These are phyloP conservation scores for Hesperophylax magnus DNA, from an alignment of 1,140 invertebrate genomes.

Conservation along the genomic window DNA sequence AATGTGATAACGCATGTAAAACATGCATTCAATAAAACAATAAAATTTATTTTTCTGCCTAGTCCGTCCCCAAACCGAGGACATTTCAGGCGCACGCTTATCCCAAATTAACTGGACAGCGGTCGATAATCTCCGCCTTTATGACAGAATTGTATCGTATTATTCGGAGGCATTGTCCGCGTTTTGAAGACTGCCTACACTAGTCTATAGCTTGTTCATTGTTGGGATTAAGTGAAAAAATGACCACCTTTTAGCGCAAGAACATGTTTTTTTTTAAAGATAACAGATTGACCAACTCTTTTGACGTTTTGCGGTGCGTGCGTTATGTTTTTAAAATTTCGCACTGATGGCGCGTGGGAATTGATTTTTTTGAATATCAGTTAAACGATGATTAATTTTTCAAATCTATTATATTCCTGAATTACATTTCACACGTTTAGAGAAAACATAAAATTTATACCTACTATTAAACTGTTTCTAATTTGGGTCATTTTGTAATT, in stretches of 20 bases:
- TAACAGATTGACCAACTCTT: conserved; percentile 19
- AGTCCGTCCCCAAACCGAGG: too few species aligned
- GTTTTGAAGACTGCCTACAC: not conserved
- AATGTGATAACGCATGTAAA: too few species aligned
- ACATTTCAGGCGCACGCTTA: conserved; percentile 18
- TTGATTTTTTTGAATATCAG: too few species aligned
- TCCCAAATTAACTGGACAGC: conserved; percentile 40
- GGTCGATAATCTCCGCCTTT: conserved; percentile 2
- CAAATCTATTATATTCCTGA: too few species aligned
- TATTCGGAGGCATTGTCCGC: not conserved
- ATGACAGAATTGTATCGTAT: not conserved
- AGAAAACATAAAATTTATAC: too few species aligned
- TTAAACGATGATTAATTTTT: too few species aligned
- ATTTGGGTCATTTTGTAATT: too few species aligned
- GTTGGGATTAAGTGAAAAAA: conserved; percentile 2
- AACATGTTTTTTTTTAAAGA: conserved; percentile 1
- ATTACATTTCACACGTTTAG: too few species aligned
- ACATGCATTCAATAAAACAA: too few species aligned
- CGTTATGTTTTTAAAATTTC: not conserved
- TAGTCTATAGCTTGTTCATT: not conserved
- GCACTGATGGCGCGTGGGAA: not conserved
- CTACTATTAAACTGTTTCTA: too few species aligned
- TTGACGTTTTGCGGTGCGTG: conserved; percentile 22
- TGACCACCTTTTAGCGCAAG: conserved; percentile 31
- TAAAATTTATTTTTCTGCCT: too few species aligned